Conservation (phyloP, 2,797 vertebrate genomes). For the Lepidocolaptes lacrymiger region DNA sequence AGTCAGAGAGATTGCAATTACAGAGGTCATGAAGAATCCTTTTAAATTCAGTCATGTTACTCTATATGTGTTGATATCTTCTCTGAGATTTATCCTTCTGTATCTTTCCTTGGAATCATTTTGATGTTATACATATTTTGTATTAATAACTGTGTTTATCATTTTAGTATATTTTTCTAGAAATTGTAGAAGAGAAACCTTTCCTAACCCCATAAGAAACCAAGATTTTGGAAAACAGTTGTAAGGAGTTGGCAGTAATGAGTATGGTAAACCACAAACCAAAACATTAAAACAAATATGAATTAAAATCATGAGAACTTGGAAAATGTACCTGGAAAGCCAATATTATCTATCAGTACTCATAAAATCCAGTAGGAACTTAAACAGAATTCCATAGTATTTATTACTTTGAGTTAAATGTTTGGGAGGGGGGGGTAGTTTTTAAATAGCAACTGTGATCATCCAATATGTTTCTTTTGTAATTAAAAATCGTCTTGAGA, state of each 20-base stretch:
- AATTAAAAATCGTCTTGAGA: background rate
- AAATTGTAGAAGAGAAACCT: background rate
- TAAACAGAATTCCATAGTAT: background rate
- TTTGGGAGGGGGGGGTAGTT: background rate
- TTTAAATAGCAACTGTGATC: background rate
- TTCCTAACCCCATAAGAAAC: slow-evolving; percentile 2
- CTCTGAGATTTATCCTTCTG: background rate
- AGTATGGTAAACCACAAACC: background rate
- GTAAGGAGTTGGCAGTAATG: background rate
- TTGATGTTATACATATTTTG: background rate
- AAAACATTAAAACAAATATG: slow-evolving; percentile 19
- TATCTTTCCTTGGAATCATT: background rate
- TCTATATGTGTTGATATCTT: background rate
- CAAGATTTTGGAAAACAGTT: background rate
- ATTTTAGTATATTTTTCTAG: background rate
- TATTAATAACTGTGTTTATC: background rate
- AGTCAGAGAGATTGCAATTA: background rate
- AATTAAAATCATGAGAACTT: slow-evolving; percentile 14
- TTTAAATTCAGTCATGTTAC: background rate
- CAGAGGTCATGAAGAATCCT: background rate
- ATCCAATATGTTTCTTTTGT: background rate
- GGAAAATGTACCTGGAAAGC: background rate
- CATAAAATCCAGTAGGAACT: background rate
- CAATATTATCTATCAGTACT: background rate
- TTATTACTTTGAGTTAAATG: background rate